Conservation (phyloP, 2,888 invertebrate genomes). For the Chymomyza amoena region DNA sequence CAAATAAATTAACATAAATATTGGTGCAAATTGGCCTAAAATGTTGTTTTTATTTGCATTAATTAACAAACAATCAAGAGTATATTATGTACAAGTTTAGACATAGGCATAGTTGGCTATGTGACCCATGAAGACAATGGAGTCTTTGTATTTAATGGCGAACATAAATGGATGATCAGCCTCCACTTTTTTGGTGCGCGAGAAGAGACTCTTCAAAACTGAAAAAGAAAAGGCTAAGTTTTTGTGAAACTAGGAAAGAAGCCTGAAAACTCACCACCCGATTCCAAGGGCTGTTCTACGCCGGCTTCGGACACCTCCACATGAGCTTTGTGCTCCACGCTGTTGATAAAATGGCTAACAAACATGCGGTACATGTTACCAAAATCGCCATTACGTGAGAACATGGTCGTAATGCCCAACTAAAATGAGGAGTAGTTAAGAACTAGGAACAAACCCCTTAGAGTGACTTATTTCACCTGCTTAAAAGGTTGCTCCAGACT, state of each 20-base stretch:
- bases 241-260: background rate
- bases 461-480: conserved; percentile 79
- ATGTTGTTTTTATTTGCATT: conserved; percentile 33
- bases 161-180: conserved; percentile 74
- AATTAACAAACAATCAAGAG: conserved; percentile 4
- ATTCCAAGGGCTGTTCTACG: conserved; percentile 66
- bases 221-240: background rate
- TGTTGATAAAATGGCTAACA: conserved; percentile 73
- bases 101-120: conserved; percentile 71
- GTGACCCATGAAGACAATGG: conserved; percentile 74
- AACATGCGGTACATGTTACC: conserved; percentile 76
- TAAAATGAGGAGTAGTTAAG: conserved; percentile 12
- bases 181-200: conserved; percentile 71
- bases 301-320: conserved; percentile 69
- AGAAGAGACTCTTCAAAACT: conserved; percentile 72
- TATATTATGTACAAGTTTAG: conserved; percentile 15
- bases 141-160: conserved; percentile 69
- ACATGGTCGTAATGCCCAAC: conserved; percentile 74
- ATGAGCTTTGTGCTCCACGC: conserved; percentile 71
- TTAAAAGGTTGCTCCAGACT: conserved; percentile 82
- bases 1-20: conserved; percentile 1
- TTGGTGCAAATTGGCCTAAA: background rate
- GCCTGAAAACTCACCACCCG: conserved; percentile 55
- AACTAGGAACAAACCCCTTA: background rate
- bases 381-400: conserved; percentile 72